Evolutionary conservation across 2,797 vertebrate genomes (phyloP), one percentile per base, ranked within the genome.

Genomic region (Sebastes iracundus): DNA sequence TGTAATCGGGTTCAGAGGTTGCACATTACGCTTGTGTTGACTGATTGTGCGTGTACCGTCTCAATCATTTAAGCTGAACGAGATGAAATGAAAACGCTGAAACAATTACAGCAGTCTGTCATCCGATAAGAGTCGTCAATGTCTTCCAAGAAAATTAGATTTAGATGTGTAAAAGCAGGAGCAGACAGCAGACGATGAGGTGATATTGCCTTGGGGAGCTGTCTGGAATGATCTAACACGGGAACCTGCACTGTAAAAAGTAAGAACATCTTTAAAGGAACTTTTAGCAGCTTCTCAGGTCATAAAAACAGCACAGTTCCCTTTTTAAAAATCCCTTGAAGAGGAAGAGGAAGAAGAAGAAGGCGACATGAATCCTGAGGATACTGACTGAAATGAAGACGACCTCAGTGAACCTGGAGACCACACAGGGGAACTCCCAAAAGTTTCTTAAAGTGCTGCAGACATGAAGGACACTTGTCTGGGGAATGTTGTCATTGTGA

Each of bases 141-240:
- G 76, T 72, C 66, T 60, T 64, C 62, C 32, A 64, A 28, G 65
- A 67, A 70, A 87, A 91, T 86, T 68, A 68, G 56, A 88, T 84
- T 83, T 56, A 20, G 83, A 74, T 71, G 52, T 22, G 38, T 79
- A 66, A 80, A 80, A 83, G 67, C 80, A 23, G 81, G 30, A 56
- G 80, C 81, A 85, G 77, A 69, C 82, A 67, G 79, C 74, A 65
- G 81, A 82, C 79, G 80, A 89, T 90, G 71, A 68, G 79, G 63
- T 73, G 74, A 83, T 77, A 74, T 80, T 80, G 83, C 85, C 83
- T 75, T 12, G 8, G 80, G 83, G 76, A 81, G 77, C 35, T 77
- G 81, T 77, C 82, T 83, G 63, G 30, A 73, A 69, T 75, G 67
- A 84, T 80, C 60, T 58, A 78, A 84, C 22, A 23, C 66, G 25